These are phyloP conservation scores for Chrysolina oricalcia DNA, from an alignment of 2,888 invertebrate genomes.

Conservation along the genomic window DNA sequence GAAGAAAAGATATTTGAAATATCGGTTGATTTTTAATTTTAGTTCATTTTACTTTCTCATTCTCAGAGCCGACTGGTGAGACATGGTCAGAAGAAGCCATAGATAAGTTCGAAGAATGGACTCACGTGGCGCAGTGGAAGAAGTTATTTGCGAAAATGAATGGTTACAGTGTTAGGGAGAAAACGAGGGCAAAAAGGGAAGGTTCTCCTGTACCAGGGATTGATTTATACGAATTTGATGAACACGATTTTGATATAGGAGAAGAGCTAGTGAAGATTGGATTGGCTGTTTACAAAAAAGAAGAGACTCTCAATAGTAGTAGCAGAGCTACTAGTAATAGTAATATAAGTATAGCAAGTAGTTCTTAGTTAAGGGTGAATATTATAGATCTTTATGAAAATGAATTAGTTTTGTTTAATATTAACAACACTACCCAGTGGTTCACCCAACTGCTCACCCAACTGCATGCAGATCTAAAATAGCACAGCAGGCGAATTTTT, in stretches of 20 bases:
- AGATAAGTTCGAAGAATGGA: conserved; percentile 80
- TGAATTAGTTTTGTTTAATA: neutral
- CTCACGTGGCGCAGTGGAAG: conserved; percentile 88
- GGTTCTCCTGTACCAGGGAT: conserved; percentile 85
- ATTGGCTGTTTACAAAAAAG: conserved; percentile 72
- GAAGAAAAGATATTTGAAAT: too few species aligned
- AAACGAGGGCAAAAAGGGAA: conserved; percentile 74
- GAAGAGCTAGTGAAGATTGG: conserved; percentile 76
- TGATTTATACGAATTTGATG: conserved; percentile 82
- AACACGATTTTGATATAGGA: conserved; percentile 78
- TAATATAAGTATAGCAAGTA: conserved; percentile 65
- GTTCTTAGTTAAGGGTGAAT: conserved; percentile 42
- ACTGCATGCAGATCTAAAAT: too few species aligned
- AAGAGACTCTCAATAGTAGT: conserved; percentile 55
- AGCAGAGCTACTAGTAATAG: conserved; percentile 65
- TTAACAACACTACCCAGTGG: neutral
- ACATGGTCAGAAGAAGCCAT: conserved; percentile 79
- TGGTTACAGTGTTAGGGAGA: conserved; percentile 78
- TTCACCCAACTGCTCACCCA: too few species aligned
- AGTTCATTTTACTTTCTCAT: neutral
- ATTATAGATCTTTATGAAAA: neutral
- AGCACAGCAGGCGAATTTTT: too few species aligned
- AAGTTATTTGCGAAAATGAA: conserved; percentile 83
- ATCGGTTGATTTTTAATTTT: too few species aligned
- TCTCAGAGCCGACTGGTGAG: conserved; percentile 70